phyloP scores from a whole-genome alignment of 2,888 invertebrate species.

The Tenthredo scrophulariae region DNA sequence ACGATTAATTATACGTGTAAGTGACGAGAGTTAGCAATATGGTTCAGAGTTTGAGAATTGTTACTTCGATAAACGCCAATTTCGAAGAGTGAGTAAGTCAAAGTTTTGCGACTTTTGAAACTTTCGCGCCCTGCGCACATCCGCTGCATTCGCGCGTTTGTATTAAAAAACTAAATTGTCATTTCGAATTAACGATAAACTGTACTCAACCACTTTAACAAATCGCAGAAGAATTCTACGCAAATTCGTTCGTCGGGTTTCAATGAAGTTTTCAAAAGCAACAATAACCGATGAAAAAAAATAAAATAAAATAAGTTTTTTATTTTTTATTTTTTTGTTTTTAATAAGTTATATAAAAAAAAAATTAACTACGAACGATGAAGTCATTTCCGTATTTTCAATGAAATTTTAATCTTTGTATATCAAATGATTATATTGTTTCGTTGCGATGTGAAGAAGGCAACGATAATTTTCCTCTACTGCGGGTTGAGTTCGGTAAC shows the following conservation, averaged over 20 bases:
- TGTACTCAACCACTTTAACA: neutral
- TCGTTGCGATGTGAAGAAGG: neutral
- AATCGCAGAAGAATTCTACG: neutral
- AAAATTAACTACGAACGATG: neutral
- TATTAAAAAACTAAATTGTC: neutral
- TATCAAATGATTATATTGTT: neutral
- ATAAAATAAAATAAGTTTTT: neutral
- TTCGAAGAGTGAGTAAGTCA: neutral
- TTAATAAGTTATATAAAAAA: neutral
- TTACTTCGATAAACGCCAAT: neutral
- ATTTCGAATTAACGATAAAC: neutral
- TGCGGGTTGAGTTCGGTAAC: neutral
- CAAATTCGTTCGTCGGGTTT: neutral
- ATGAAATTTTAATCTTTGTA: neutral
- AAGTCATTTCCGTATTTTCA: neutral
- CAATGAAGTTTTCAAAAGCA: neutral
- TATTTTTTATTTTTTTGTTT: neutral
- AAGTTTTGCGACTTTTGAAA: neutral
- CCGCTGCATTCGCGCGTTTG: neutral
- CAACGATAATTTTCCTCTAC: neutral
- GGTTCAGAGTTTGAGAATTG: neutral
- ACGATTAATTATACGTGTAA: neutral
- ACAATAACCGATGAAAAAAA: neutral
- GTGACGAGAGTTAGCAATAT: neutral
- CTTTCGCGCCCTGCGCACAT: neutral